Evolutionary conservation across 2,113 vertebrate genomes (phyloP).

Genomic region (Paradoxurus hermaphroditus): DNA sequence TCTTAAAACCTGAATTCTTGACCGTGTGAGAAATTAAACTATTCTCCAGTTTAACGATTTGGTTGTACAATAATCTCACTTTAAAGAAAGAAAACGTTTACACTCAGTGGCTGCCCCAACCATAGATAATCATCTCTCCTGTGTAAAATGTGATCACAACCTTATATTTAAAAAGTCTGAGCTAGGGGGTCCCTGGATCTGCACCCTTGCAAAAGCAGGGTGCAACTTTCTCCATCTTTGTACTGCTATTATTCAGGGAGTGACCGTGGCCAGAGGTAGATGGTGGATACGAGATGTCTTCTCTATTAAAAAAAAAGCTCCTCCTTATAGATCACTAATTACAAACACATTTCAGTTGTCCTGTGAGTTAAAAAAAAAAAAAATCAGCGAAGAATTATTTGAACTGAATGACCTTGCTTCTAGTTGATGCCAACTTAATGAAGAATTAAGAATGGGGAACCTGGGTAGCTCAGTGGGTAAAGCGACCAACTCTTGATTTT

Average conservation of each 20-base stretch:
- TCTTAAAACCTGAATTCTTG: slow-evolving; percentile 70
- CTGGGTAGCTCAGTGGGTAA: background rate
- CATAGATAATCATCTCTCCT: background rate
- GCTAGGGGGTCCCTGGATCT: background rate
- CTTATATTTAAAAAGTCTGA: background rate
- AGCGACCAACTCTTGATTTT: background rate
- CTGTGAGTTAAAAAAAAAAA: background rate
- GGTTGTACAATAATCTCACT: background rate
- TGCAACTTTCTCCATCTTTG: background rate
- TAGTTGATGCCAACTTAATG: background rate
- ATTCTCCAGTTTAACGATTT: slow-evolving; percentile 30
- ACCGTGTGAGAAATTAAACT: slow-evolving; percentile 54
- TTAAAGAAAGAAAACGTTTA: slow-evolving; percentile 30
- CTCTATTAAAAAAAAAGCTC: background rate
- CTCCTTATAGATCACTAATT: background rate
- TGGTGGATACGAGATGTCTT: background rate
- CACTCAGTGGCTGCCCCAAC: background rate
- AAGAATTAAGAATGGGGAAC: background rate
- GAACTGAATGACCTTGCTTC: background rate
- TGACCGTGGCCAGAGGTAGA: background rate
- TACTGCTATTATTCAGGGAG: background rate
- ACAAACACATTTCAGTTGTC: background rate
- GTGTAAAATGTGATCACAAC: background rate
- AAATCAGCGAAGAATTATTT: background rate
- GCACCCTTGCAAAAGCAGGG: background rate